Percentiles rank a stretch among this genome's conserved stretches.
These are phyloP conservation scores for Trileptium ribeirensis DNA, from an alignment of 2,888 invertebrate genomes.

Conservation along the genomic window DNA sequence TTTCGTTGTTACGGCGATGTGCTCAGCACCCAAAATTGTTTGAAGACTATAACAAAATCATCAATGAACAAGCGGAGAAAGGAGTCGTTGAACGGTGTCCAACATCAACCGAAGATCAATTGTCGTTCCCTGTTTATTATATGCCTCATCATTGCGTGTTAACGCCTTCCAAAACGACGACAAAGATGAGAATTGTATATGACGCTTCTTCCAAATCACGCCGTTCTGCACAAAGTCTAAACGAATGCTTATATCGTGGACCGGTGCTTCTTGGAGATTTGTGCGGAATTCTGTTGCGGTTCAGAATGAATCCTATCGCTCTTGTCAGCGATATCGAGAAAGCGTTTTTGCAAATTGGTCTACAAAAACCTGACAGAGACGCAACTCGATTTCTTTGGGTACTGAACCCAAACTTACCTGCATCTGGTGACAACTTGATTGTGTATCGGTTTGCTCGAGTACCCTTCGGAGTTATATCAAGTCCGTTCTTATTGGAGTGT, in stretches of 20 bases:
- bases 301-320: constrained; percentile 27
- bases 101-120: no score
- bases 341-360: constrained; percentile 17
- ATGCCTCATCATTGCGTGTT: constrained; percentile 32
- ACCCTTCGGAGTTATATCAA: constrained; percentile 27
- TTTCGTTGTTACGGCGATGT: no score
- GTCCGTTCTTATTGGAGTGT: background rate
- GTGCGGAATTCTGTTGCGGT: constrained; percentile 25
- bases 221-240: constrained; percentile 22
- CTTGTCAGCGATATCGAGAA: constrained; percentile 26
- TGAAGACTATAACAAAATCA: no score
- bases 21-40: no score
- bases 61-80: no score
- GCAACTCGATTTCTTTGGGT: constrained; percentile 32
- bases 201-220: constrained; percentile 33
- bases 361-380: constrained; percentile 24
- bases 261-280: constrained; percentile 28
- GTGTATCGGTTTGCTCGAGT: constrained; percentile 27
- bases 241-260: constrained; percentile 34
- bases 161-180: constrained; percentile 32
- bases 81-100: no score
- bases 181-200: constrained; percentile 39
- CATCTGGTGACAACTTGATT: constrained; percentile 15
- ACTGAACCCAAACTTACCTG: background rate
- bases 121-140: no score